Evolutionary conservation across 1,140 invertebrate genomes (phyloP).

Genomic region (Belonocnema kinseyi): DNA sequence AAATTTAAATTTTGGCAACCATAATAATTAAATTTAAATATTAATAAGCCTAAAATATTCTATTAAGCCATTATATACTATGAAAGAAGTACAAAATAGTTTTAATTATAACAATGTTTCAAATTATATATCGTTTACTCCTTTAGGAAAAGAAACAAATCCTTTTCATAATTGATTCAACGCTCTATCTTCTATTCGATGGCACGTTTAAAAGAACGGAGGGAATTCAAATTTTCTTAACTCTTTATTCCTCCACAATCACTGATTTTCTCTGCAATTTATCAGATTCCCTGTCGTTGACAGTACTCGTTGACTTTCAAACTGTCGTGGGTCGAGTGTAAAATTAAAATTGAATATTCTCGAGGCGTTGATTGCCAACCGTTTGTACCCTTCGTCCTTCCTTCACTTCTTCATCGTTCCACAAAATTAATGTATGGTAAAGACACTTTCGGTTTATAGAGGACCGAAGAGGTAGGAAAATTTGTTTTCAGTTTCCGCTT

Average conservation of each 20-base stretch:
- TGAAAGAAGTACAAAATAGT: too few species aligned
- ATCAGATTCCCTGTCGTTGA: slow-evolving; percentile 9
- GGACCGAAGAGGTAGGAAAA: neutral
- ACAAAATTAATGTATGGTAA: slow-evolving; percentile 25
- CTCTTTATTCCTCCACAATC: neutral
- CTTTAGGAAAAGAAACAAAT: too few species aligned
- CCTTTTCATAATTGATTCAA: too few species aligned
- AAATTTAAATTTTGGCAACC: too few species aligned
- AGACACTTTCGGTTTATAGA: slow-evolving; percentile 27
- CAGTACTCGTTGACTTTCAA: slow-evolving; percentile 4
- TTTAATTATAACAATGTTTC: too few species aligned
- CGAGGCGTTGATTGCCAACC: slow-evolving; percentile 6
- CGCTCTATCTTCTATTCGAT: too few species aligned
- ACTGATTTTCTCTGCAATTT: slow-evolving; percentile 4
- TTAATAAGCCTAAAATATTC: too few species aligned
- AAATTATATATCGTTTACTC: too few species aligned
- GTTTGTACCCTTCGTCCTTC: slow-evolving; percentile 1
- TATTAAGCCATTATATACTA: too few species aligned
- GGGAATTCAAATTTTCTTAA: neutral
- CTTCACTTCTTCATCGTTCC: neutral
- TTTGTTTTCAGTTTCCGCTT: slow-evolving; percentile 21
- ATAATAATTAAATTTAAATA: too few species aligned
- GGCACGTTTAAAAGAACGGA: neutral
- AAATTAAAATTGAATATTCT: slow-evolving; percentile 32
- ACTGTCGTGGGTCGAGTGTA: slow-evolving; percentile 7